phyloP scores from a whole-genome alignment of 2,888 invertebrate species.

The Rapana venosa region DNA sequence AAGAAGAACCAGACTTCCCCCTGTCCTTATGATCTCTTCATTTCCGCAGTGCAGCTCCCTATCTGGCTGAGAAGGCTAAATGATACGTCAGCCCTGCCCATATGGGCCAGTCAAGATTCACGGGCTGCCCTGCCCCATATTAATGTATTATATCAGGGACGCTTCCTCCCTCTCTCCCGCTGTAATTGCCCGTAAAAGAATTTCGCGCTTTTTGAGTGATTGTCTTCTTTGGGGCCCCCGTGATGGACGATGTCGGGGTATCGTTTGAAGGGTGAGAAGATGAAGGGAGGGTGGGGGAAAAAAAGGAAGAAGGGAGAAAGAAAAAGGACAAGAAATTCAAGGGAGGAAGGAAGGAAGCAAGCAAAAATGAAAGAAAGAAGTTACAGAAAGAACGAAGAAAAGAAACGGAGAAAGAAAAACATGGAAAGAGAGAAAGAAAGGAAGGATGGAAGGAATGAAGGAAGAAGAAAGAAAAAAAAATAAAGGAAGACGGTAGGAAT shows the following conservation, averaged over 20 bases:
- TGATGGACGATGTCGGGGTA: constrained; percentile 42
- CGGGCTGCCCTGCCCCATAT: constrained; percentile 44
- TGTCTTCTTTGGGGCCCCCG: constrained; percentile 25
- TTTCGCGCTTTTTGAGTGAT: constrained; percentile 53
- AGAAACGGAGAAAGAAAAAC: neutral
- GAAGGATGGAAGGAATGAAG: neutral
- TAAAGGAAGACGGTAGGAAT: too few relatives aligned
- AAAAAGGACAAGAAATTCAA: neutral
- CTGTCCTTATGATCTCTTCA: constrained; percentile 39
- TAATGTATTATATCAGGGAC: constrained; percentile 53
- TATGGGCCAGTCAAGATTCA: neutral
- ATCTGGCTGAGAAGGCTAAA: constrained; percentile 13
- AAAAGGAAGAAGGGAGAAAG: too few relatives aligned
- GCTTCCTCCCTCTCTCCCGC: constrained; percentile 37
- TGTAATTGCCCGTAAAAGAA: constrained; percentile 55
- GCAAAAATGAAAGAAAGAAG: too few relatives aligned
- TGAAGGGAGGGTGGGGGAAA: neutral
- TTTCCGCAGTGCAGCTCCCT: constrained; percentile 27
- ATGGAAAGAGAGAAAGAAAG: neutral
- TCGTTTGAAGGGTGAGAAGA: neutral
- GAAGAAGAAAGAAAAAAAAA: neutral
- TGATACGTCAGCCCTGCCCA: constrained; percentile 37
- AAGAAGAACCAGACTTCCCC: neutral
- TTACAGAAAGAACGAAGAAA: neutral
- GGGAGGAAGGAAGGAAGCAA: neutral